Evolutionary conservation across 1,140 invertebrate species (phyloP).

Genomic region (Drosophila punjabiensis): DNA sequence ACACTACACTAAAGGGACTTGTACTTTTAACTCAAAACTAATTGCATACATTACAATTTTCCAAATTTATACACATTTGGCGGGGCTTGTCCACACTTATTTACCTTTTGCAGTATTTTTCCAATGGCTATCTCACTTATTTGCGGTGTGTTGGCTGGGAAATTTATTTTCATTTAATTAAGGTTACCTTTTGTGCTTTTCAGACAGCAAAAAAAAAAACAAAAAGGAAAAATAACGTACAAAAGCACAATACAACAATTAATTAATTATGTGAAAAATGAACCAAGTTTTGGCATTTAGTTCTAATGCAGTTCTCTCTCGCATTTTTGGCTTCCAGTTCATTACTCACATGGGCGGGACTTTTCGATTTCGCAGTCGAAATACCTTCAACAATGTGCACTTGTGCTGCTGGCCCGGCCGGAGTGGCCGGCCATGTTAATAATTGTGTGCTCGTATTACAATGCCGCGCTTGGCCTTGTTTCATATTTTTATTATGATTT

Average conservation of each 20-base stretch:
- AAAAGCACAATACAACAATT: conserved; percentile 2
- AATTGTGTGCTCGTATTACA: conserved; percentile 50
- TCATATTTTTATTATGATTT: conserved; percentile 57
- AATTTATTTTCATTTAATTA: conserved; percentile 64
- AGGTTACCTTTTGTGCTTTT: conserved; percentile 15
- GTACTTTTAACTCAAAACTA: background rate
- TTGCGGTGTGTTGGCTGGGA: conserved; percentile 21
- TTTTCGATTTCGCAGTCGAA: conserved; percentile 44
- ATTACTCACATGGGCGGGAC: conserved; percentile 40
- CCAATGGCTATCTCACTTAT: background rate
- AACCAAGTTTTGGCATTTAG: conserved; percentile 47
- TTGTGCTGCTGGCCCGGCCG: conserved; percentile 22
- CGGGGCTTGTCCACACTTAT: background rate
- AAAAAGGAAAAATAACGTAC: background rate
- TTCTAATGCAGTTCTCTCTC: conserved; percentile 51
- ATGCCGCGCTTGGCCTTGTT: conserved; percentile 50
- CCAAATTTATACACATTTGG: background rate
- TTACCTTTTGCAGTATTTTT: conserved; percentile 8
- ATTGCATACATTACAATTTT: background rate
- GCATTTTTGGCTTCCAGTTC: conserved; percentile 56
- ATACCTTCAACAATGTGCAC: conserved; percentile 41
- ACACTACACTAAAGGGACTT: background rate
- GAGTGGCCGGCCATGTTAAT: conserved; percentile 40
- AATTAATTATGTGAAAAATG: conserved; percentile 39
- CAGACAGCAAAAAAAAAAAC: background rate